A percentile compares a stretch with the other conserved stretches of the same genome.
Evolutionary conservation across 2,888 invertebrate genomes (phyloP).

Genomic region (Muschampia plurimacula): DNA sequence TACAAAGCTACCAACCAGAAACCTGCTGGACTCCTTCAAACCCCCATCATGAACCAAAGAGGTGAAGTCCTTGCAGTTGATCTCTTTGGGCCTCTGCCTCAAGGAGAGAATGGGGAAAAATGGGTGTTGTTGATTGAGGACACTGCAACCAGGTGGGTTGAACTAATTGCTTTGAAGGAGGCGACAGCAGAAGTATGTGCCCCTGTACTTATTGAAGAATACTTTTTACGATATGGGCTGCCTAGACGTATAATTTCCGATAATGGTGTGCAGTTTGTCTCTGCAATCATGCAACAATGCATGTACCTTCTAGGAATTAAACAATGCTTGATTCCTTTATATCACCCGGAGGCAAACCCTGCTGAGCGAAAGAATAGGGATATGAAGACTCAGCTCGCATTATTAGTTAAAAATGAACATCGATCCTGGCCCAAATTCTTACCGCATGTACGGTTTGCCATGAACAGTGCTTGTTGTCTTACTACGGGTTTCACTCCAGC

Average conservation of each 20-base stretch:
- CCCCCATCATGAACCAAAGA: conserved; percentile 28
- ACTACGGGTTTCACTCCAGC: background rate
- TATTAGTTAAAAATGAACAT: no score
- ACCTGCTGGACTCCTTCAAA: conserved; percentile 34
- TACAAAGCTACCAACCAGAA: conserved; percentile 20
- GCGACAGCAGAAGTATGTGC: no score
- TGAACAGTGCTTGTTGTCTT: conserved; percentile 12
- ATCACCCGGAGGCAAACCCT: no score
- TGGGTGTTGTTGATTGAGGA: conserved; percentile 41
- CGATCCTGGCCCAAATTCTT: conserved; percentile 3
- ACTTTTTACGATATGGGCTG: no score
- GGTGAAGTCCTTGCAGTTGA: conserved; percentile 47
- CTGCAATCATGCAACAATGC: no score
- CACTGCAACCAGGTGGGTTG: conserved; percentile 46
- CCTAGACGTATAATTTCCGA: no score
- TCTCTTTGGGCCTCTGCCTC: conserved; percentile 47
- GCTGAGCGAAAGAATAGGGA: no score
- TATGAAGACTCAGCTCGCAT: no score
- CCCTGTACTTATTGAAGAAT: no score
- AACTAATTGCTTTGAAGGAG: conserved; percentile 24
- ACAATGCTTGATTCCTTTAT: no score
- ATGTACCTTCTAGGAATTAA: no score
- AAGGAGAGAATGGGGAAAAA: conserved; percentile 38
- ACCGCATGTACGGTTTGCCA: conserved; percentile 20
- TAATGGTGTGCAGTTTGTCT: no score